Conservation (phyloP, 2,113 vertebrate species). For the Crotalus helleri region DNA sequence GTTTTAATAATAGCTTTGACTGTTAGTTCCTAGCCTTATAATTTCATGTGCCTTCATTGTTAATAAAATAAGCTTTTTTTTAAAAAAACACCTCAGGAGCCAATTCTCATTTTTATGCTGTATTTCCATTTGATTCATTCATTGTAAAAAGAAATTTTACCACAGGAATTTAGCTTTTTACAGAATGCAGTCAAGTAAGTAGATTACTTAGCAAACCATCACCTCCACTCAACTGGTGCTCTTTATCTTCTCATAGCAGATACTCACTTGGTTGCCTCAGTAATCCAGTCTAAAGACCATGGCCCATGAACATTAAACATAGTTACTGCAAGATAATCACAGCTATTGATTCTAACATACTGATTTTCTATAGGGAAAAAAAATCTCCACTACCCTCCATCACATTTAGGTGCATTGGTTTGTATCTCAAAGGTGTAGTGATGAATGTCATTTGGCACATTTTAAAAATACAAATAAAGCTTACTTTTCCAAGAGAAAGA, state of each 20-base stretch:
- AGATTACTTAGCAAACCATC: constrained; percentile 40
- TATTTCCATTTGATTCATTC: constrained; percentile 68
- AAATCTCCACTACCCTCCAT: constrained; percentile 21
- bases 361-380: constrained; percentile 29
- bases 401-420: neutral
- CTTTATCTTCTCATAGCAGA: constrained; percentile 60
- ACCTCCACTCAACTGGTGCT: constrained; percentile 38
- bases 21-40: constrained; percentile 2
- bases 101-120: constrained; percentile 65
- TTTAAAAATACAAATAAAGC: neutral
- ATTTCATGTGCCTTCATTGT: constrained; percentile 56
- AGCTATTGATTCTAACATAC: constrained; percentile 41
- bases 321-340: constrained; percentile 32
- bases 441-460: neutral
- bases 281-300: constrained; percentile 36
- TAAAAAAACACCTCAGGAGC: constrained; percentile 46
- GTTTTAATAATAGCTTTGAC: neutral
- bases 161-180: constrained; percentile 46
- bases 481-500: neutral
- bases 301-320: constrained; percentile 26
- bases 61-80: constrained; percentile 66
- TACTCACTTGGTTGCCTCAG: constrained; percentile 24
- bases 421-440: neutral
- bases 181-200: constrained; percentile 57
- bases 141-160: constrained; percentile 58